Percentiles rank a stretch among this genome's conserved stretches.
phyloP scores from a whole-genome alignment of 2,113 vertebrate genomes.

The Buteo buteo region DNA sequence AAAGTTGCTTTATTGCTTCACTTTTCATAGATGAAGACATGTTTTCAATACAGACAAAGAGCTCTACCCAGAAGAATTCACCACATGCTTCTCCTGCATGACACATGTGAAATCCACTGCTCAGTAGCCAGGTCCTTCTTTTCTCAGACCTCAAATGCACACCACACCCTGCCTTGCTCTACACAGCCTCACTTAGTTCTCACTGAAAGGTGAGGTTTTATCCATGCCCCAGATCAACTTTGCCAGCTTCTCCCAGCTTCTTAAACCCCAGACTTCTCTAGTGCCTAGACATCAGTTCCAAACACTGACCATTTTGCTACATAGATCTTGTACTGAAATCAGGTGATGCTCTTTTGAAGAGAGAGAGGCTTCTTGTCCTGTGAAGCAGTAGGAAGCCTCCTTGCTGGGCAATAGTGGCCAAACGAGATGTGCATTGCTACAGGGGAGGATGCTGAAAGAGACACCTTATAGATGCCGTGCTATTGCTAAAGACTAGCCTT shows the following conservation, averaged over 20 bases:
- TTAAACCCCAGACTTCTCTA: neutral
- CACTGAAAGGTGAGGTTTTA: neutral
- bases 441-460: neutral
- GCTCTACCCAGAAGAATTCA: neutral
- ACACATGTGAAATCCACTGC: neutral
- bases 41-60: neutral
- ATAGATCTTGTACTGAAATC: neutral
- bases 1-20: slow-evolving; percentile 13
- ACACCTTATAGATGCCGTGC: neutral
- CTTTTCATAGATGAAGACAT: neutral
- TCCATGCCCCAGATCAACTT: neutral
- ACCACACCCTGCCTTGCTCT: neutral
- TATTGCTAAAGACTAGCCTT: neutral
- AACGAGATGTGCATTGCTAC: neutral
- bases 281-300: neutral
- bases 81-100: neutral
- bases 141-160: neutral
- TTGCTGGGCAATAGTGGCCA: neutral
- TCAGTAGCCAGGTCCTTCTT: neutral
- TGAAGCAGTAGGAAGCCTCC: neutral
- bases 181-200: neutral
- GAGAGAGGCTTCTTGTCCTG: neutral
- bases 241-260: neutral
- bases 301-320: neutral
- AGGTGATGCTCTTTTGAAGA: neutral